These are phyloP conservation scores for Pantherophis vulpinus DNA, from an alignment of 2,797 vertebrate species.

Conservation along the genomic window DNA sequence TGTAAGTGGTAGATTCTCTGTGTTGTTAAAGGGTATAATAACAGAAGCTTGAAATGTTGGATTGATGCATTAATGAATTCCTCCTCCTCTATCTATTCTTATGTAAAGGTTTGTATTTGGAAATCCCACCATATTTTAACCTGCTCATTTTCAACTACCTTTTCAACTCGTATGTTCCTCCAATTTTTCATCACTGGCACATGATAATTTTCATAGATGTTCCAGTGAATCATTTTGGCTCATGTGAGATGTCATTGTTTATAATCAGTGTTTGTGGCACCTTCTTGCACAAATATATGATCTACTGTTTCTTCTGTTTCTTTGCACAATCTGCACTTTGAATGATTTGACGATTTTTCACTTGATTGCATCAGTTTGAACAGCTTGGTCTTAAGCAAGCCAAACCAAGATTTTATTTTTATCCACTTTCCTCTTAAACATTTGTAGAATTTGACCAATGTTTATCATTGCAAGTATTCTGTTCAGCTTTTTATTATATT, in stretches of 20 bases:
- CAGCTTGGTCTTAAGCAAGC: too few relatives aligned
- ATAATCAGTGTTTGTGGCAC: background rate
- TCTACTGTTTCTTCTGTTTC: background rate
- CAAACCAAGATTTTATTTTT: too few relatives aligned
- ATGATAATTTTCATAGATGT: background rate
- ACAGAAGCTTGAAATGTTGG: background rate
- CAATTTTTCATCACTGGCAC: background rate
- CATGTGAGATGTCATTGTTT: background rate
- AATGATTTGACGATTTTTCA: background rate
- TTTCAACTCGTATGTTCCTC: background rate
- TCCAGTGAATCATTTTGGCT: too few relatives aligned
- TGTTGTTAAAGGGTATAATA: background rate
- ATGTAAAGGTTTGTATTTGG: background rate
- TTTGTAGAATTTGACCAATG: too few relatives aligned
- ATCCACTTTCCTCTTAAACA: too few relatives aligned
- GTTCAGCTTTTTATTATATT: too few relatives aligned
- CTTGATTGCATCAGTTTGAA: too few relatives aligned
- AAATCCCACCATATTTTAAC: background rate
- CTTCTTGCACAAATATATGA: background rate
- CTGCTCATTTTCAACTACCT: background rate
- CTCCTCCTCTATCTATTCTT: background rate
- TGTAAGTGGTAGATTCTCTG: too few relatives aligned
- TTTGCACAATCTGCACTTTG: background rate
- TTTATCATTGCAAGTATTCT: too few relatives aligned
- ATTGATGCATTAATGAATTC: background rate